Conservation (phyloP, 2,888 invertebrate genomes). For the Cryptus viduatorius region DNA sequence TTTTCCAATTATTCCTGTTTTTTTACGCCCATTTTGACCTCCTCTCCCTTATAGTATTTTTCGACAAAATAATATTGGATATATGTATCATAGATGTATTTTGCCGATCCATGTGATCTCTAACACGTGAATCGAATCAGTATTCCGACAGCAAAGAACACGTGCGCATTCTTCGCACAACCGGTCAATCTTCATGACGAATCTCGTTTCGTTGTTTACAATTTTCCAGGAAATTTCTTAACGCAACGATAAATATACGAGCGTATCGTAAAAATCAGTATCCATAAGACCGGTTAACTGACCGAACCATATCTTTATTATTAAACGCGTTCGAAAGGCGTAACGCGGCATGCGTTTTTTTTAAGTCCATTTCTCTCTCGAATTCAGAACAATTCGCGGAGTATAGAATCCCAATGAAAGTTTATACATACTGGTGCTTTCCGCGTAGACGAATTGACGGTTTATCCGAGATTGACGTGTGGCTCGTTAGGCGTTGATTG, state of each 20-base stretch:
- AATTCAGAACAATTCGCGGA: conserved; percentile 22
- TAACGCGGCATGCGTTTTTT: conserved; percentile 1
- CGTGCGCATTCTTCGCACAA: not conserved
- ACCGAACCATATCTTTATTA: conserved; percentile 10
- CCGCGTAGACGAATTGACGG: not conserved
- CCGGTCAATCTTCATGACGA: not conserved
- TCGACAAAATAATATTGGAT: no score
- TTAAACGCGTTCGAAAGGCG: not conserved
- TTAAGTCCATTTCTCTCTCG: not conserved
- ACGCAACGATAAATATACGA: not conserved
- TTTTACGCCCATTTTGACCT: no score
- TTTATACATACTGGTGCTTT: not conserved
- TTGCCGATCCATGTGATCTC: not conserved
- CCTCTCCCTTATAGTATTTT: no score
- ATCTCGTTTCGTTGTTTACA: not conserved
- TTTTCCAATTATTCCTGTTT: no score
- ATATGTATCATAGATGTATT: not conserved
- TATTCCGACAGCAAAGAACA: not conserved
- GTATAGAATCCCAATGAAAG: not conserved
- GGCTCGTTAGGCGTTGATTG: conserved; percentile 8
- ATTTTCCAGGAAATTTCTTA: conserved; percentile 7
- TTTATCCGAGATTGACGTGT: not conserved
- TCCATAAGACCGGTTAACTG: not conserved
- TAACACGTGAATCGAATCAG: not conserved
- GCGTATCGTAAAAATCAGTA: conserved; percentile 9